A percentile compares a stretch with the other conserved stretches of the same genome.
Evolutionary conservation across 2,113 vertebrate species (phyloP).

Genomic region (Muntiacus muntjak): DNA sequence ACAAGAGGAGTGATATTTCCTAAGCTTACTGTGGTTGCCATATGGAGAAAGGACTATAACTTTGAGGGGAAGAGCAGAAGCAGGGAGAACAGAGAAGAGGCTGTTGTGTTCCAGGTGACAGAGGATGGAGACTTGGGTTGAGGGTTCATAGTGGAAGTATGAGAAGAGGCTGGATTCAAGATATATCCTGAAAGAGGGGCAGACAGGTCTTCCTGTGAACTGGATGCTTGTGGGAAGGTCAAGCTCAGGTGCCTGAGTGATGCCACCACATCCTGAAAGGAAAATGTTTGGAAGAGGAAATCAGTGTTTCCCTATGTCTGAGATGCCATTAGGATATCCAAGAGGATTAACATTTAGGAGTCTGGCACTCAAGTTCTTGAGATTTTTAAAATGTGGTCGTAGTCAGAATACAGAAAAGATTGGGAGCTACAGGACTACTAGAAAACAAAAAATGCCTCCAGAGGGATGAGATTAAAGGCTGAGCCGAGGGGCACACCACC

Average conservation of each 20-base stretch:
- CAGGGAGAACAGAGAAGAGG: background rate
- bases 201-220: background rate
- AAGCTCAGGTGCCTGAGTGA: background rate
- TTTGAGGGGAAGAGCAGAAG: background rate
- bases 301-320: background rate
- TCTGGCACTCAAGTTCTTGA: background rate
- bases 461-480: background rate
- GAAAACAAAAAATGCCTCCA: background rate
- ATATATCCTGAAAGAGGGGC: background rate
- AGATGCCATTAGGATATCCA: background rate
- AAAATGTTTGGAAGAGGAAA: background rate
- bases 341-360: background rate
- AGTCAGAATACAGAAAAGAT: too few relatives aligned
- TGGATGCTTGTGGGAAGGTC: background rate
- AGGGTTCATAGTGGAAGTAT: rapidly evolving
- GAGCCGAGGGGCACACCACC: rapidly evolving
- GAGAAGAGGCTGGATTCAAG: background rate
- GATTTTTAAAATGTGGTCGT: rapidly evolving
- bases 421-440: background rate
- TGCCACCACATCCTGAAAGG: background rate
- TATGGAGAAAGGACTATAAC: background rate
- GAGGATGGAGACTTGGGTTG: background rate
- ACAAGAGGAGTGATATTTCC: background rate
- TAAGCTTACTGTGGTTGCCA: too few relatives aligned
- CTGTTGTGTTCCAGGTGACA: background rate